A percentile compares a stretch with the other conserved stretches of the same genome.
Conservation (phyloP, 2,113 vertebrate genomes). For the Atractosteus spatula region DNA sequence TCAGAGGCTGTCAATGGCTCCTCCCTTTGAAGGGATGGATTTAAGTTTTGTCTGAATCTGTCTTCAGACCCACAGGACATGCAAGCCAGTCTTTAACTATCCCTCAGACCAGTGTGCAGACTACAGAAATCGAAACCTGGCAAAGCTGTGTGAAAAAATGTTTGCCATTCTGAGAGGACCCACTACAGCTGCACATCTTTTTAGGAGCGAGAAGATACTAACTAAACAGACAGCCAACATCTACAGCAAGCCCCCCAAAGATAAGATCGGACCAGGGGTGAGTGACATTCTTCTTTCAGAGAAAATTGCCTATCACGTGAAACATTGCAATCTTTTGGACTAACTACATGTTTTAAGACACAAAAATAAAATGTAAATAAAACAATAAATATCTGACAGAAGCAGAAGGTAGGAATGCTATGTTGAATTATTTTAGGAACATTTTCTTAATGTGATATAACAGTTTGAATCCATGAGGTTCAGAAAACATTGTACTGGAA, state of each 20-base stretch:
- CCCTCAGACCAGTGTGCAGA: slow-evolving; percentile 20
- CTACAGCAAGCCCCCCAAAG: slow-evolving; percentile 62
- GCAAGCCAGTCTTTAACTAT: slow-evolving; percentile 17
- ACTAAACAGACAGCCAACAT: slow-evolving; percentile 43
- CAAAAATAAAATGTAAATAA: no score
- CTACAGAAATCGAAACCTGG: slow-evolving; percentile 7
- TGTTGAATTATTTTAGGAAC: no score
- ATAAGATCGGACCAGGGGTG: slow-evolving; percentile 64
- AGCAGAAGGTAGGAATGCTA: no score
- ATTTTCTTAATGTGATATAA: no score
- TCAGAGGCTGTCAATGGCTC: slow-evolving; percentile 29
- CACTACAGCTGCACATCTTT: slow-evolving; percentile 8
- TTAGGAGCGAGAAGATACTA: slow-evolving; percentile 22
- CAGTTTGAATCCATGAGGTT: no score
- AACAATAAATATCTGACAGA: no score
- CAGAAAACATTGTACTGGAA: no score
- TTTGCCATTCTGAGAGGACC: slow-evolving; percentile 36
- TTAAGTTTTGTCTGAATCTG: slow-evolving; percentile 37
- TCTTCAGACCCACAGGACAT: slow-evolving; percentile 45
- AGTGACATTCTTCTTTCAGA: slow-evolving; percentile 37
- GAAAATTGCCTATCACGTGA: no score
- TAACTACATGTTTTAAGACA: no score
- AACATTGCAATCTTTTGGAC: no score
- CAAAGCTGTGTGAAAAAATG: slow-evolving; percentile 36
- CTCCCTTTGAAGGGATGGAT: slow-evolving; percentile 43